These are phyloP conservation scores for Drosophila orosa DNA, from an alignment of 1,140 invertebrate genomes.

Conservation along the genomic window DNA sequence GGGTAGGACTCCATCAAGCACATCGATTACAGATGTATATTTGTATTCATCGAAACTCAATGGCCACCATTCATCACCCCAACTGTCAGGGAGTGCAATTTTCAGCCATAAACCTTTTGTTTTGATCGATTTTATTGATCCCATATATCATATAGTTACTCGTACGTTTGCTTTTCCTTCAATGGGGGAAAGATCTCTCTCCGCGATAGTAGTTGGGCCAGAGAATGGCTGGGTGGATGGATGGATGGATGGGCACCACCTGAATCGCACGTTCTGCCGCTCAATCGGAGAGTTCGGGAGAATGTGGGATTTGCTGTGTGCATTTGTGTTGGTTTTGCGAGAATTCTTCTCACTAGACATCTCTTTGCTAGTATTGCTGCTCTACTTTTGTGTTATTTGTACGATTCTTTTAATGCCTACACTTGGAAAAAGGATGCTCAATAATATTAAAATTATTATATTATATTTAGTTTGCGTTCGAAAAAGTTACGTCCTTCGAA, in stretches of 20 bases:
- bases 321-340: constrained; percentile 20
- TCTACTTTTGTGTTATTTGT: constrained; percentile 58
- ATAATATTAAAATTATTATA: too few species aligned
- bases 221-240: constrained; percentile 7
- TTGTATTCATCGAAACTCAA: constrained; percentile 20
- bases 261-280: constrained; percentile 38
- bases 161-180: constrained; percentile 15
- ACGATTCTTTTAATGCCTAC: constrained; percentile 39
- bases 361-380: constrained; percentile 41
- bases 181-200: constrained; percentile 30
- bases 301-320: constrained; percentile 23
- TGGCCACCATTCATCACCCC: constrained; percentile 44
- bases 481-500: too few species aligned
- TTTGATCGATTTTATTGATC: constrained; percentile 56
- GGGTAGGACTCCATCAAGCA: constrained; percentile 8
- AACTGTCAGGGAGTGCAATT: constrained; percentile 50
- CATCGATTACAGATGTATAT: constrained; percentile 29
- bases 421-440: constrained; percentile 10
- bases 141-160: constrained; percentile 49
- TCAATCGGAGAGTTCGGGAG: constrained; percentile 27
- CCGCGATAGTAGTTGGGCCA: constrained; percentile 24
- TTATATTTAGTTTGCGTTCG: too few species aligned
- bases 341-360: constrained; percentile 20
- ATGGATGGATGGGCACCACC: constrained; percentile 40
- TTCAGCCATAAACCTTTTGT: constrained; percentile 52